Evolutionary conservation across 2,113 vertebrate genomes (phyloP).

Genomic region (Phainopepla nitens): DNA sequence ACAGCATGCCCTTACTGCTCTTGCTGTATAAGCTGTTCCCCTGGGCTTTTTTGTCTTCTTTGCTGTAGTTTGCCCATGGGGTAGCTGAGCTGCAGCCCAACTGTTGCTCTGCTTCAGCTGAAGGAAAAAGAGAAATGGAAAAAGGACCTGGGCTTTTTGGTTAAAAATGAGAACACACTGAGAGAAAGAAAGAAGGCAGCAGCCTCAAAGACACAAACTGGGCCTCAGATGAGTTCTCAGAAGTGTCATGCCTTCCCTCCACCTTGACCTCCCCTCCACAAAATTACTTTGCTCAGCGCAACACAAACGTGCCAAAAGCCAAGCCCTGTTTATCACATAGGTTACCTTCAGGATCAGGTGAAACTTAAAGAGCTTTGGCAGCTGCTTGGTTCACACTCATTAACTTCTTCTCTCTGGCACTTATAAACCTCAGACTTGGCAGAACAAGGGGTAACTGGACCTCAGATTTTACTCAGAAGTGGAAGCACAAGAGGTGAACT

Average conservation of each 20-base stretch:
- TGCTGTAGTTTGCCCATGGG: background rate
- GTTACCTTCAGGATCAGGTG: conserved; percentile 28
- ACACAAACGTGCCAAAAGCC: background rate
- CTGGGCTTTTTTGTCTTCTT: background rate
- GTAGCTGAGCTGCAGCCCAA: background rate
- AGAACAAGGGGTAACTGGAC: background rate
- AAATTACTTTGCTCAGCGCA: conserved; percentile 11
- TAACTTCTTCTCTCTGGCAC: conserved; percentile 29
- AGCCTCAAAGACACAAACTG: background rate
- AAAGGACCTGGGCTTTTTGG: background rate
- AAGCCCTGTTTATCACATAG: background rate
- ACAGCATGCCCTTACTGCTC: background rate
- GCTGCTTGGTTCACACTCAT: background rate
- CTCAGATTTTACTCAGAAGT: conserved; percentile 12
- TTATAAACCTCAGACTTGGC: conserved; percentile 1
- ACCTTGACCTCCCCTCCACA: conserved; percentile 23
- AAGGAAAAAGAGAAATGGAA: background rate
- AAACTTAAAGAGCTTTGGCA: conserved; percentile 18
- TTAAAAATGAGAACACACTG: background rate
- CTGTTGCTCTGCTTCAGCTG: background rate
- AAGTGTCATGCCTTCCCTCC: background rate
- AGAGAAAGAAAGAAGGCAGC: background rate
- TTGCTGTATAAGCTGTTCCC: background rate
- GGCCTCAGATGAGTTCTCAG: background rate
- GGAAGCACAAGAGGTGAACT: conserved; percentile 25